These are phyloP conservation scores for Troides oblongomaculatus DNA, from an alignment of 2,888 invertebrate genomes.

Conservation along the genomic window DNA sequence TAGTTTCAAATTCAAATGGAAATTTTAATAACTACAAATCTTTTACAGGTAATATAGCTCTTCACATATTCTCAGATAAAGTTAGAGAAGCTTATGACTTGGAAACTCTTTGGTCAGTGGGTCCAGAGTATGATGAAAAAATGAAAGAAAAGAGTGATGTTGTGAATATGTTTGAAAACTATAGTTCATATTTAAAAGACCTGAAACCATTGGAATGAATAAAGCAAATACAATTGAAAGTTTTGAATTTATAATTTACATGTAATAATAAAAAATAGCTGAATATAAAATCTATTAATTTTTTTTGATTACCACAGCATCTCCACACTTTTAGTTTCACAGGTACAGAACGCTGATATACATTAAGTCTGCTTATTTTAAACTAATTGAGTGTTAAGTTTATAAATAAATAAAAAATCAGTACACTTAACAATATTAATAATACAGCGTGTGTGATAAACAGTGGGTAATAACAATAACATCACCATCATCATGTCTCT, in stretches of 20 bases:
- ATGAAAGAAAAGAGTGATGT: constrained; percentile 82
- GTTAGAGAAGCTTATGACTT: constrained; percentile 89
- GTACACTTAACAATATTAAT: too few species aligned
- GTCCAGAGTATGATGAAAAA: constrained; percentile 88
- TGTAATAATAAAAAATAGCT: background rate
- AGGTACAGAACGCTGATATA: too few species aligned
- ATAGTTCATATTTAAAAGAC: constrained; percentile 82
- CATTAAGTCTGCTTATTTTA: too few species aligned
- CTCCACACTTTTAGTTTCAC: too few species aligned
- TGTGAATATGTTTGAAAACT: constrained; percentile 83
- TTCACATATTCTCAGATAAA: constrained; percentile 90
- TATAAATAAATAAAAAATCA: too few species aligned
- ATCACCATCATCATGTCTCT: too few species aligned
- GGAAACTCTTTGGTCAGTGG: constrained; percentile 95
- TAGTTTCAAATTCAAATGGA: too few species aligned
- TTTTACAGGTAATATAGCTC: constrained; percentile 90
- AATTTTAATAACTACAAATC: background rate
- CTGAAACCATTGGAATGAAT: constrained; percentile 78
- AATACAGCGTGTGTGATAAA: too few species aligned
- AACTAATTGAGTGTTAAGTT: too few species aligned
- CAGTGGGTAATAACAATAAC: too few species aligned
- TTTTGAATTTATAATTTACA: background rate
- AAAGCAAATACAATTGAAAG: background rate
- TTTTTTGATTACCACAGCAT: background rate
- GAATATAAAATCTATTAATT: background rate